Evolutionary conservation across 1,140 invertebrate species (phyloP).

Genomic region (Nylanderia fulva): DNA sequence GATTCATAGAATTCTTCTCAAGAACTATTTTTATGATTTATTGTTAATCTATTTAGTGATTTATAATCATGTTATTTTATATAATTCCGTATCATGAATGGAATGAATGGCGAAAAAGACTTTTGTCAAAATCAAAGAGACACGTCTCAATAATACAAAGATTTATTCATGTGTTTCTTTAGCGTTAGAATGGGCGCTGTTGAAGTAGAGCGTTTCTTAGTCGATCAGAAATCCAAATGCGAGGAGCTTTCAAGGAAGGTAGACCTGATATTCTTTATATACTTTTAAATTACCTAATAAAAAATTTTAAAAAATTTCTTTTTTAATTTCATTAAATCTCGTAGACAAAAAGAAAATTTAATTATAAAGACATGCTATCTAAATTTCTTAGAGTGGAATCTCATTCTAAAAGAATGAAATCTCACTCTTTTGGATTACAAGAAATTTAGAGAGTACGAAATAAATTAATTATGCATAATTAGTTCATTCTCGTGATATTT

Average conservation of each 20-base stretch:
- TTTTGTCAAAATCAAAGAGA: neutral
- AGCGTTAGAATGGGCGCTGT: constrained; percentile 20
- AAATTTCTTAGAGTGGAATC: too few relatives aligned
- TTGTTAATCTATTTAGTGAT: neutral
- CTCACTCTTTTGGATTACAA: too few relatives aligned
- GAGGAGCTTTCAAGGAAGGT: constrained; percentile 52
- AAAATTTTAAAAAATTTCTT: neutral
- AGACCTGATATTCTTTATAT: constrained; percentile 9
- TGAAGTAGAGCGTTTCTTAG: constrained; percentile 39
- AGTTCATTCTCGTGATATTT: too few relatives aligned
- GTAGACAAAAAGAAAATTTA: neutral
- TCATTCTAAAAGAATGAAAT: too few relatives aligned
- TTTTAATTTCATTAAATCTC: too few relatives aligned
- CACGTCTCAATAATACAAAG: neutral
- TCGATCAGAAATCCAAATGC: constrained; percentile 57
- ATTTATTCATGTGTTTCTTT: neutral
- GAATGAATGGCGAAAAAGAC: neutral
- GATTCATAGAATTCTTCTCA: too few relatives aligned
- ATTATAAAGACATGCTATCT: neutral
- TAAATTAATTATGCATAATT: too few relatives aligned
- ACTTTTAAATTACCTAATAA: neutral
- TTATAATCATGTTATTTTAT: neutral
- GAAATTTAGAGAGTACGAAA: too few relatives aligned
- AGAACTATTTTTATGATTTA: neutral
- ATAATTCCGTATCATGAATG: neutral